Evolutionary conservation across 2,797 vertebrate species (phyloP).

Genomic region (Ateles fusciceps): DNA sequence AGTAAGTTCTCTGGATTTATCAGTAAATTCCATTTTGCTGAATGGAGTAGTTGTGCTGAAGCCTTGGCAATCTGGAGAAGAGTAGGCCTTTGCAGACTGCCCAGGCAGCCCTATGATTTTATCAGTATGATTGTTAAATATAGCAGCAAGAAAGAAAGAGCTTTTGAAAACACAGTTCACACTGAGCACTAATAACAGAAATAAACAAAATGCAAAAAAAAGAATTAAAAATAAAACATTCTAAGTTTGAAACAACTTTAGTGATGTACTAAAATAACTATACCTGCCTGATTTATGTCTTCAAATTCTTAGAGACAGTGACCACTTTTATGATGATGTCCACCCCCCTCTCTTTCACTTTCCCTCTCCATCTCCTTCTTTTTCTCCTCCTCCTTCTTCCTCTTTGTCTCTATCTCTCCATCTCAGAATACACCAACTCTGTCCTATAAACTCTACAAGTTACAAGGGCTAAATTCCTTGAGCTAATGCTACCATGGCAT

Average conservation of each 20-base stretch:
- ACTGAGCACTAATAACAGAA: not conserved
- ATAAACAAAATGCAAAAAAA: not conserved
- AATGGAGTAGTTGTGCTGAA: not conserved
- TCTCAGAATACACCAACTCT: not conserved
- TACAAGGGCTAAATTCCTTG: not conserved
- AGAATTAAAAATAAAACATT: not conserved
- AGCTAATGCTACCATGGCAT: not conserved
- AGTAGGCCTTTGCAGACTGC: not conserved
- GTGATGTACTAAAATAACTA: not conserved
- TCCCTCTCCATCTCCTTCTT: not conserved
- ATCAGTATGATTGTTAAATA: not conserved
- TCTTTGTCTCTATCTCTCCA: not conserved
- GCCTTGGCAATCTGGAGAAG: not conserved
- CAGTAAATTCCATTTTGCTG: not conserved
- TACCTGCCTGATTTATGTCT: not conserved
- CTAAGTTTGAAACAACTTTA: not conserved
- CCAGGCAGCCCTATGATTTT: not conserved
- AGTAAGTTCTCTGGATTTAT: not conserved
- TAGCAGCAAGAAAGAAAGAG: not conserved
- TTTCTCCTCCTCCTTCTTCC: accelerated
- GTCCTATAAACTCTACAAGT: not conserved
- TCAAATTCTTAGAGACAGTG: not conserved
- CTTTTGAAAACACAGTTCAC: not conserved
- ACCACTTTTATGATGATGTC: not conserved
- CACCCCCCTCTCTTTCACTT: not conserved